Base-by-base conservation (phyloP, 2,888 invertebrate species). In the Brachylomia viminalis region DNA sequence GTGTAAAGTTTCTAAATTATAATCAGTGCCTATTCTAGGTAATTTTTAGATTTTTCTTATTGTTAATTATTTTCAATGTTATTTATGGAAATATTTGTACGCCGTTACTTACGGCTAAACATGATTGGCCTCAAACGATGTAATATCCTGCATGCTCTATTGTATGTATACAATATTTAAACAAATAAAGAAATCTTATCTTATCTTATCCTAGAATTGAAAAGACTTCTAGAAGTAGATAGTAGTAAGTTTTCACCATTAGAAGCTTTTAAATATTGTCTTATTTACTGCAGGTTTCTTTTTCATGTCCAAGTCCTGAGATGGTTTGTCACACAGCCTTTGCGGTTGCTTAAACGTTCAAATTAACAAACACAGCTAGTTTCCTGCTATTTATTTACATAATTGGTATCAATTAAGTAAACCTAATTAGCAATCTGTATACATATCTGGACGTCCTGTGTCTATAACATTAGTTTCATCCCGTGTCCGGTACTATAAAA, bases 401-500 rank as follows among this genome's bases (percentile, higher is more conserved):
- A 76, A 84, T 83, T 83, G 59, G 7, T 15, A 52, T 84, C 75
- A 84, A 82, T 82, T 84, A 82, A 74, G 30, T 27, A 80, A 69
- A 56, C 59, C 30, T 83, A 83, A 80, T 80, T 80, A 83, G 71
- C 59, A 56, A 80, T 80, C 79, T 83, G 59, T 69, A 61, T 65
- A 79, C n/a, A 82, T 77, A 78, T 79, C 75, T 86, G 52, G 58
- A 86, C 73, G 80, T 83, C 86, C 86, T 79, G 86, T 83, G 61
- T 58, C 75, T 79, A 72, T 69, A 76, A 64, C 80, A 79, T 75
- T 80, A 82, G 79, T 66, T 72, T 76, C 75, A 80, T 77, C 84
- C 80, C 77, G 77, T 82, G n/a, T 49, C 30, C 0, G 42, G 66
- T 77, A 64, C 72, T 69, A 84, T 87, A 88, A 90, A 90, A 89